A percentile compares a stretch with the other conserved stretches of the same genome.
Evolutionary conservation across 2,113 vertebrate genomes (phyloP).

Genomic region (Ageneiosus marmoratus): DNA sequence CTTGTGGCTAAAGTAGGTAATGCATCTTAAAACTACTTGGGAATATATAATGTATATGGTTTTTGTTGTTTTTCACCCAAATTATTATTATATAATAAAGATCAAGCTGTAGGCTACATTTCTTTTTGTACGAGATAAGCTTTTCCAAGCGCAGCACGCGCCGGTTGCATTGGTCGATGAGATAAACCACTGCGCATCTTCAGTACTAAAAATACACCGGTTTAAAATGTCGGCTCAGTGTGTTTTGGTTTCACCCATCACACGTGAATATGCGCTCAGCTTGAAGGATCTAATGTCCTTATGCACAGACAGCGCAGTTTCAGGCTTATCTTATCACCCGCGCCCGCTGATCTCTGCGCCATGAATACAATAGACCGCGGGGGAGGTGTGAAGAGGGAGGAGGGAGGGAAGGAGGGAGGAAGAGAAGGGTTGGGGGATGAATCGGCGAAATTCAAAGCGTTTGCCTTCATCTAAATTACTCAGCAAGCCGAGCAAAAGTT

Average conservation of each 20-base stretch:
- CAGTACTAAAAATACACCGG: not conserved
- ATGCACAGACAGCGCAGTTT: constrained; percentile 21
- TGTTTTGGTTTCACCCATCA: constrained; percentile 13
- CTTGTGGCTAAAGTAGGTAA: constrained; percentile 61
- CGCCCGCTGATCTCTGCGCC: constrained; percentile 34
- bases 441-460: constrained; percentile 39
- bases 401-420: not conserved
- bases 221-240: not conserved
- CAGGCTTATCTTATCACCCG: constrained; percentile 40
- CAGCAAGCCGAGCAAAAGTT: constrained; percentile 42
- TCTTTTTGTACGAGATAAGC: not conserved
- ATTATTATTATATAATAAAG: not conserved
- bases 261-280: constrained; percentile 18
- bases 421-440: not conserved
- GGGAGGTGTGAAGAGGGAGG: not conserved
- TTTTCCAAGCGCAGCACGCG: not conserved
- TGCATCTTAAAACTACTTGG: constrained; percentile 31
- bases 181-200: constrained; percentile 12
- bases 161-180: not conserved
- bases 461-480: constrained; percentile 47
- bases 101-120: not conserved
- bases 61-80: not conserved
- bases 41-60: not conserved
- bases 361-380: constrained; percentile 33
- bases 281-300: constrained; percentile 30